A percentile compares a stretch with the other conserved stretches of the same genome.
Conservation (phyloP, 2,797 vertebrate species). For the Tamandua tetradactyla region DNA sequence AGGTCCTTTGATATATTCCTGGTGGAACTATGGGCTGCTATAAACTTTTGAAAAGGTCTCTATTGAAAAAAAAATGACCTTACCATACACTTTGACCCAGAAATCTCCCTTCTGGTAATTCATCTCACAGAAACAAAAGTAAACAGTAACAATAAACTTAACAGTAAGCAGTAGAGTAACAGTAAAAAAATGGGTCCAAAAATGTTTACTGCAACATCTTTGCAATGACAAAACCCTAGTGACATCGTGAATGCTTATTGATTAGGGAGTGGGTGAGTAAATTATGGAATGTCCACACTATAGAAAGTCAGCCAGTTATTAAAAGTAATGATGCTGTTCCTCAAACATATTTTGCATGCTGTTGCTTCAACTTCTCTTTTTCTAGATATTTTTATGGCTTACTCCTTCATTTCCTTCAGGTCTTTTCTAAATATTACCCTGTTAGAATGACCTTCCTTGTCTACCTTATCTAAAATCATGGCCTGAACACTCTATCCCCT, state of each 20-base stretch:
- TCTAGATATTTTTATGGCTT: background rate
- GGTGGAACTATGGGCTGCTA: background rate
- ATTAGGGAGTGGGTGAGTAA: background rate
- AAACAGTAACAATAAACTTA: background rate
- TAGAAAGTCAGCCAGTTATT: background rate
- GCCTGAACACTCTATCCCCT: background rate
- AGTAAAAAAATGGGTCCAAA: background rate
- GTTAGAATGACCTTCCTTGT: no score
- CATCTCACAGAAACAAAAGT: background rate
- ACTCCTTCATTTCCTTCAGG: background rate
- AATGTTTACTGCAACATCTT: background rate
- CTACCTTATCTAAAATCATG: background rate
- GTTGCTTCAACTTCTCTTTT: background rate
- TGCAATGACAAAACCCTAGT: no score
- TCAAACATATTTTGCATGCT: background rate
- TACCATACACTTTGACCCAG: background rate
- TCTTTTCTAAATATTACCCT: no score
- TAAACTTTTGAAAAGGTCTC: background rate
- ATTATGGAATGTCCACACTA: background rate
- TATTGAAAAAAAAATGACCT: background rate
- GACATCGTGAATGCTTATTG: no score
- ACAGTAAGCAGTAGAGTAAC: no score
- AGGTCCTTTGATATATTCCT: background rate
- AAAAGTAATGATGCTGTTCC: background rate
- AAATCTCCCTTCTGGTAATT: background rate